phyloP scores from a whole-genome alignment of 2,113 vertebrate species.

The Atlantisia rogersi region DNA sequence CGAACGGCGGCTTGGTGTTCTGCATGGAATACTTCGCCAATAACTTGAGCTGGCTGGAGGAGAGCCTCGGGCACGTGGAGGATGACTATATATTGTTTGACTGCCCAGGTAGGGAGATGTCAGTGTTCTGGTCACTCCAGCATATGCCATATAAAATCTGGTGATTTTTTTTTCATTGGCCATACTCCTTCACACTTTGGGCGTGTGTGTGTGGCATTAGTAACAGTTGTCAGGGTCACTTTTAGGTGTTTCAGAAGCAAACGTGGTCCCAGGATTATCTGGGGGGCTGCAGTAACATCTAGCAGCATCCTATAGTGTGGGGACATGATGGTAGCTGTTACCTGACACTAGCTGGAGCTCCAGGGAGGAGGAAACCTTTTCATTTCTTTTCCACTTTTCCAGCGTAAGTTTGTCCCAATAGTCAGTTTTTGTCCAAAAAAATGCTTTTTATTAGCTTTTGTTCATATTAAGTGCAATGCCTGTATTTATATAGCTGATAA shows the following conservation, averaged over 20 bases:
- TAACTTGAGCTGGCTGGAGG: conserved; percentile 95
- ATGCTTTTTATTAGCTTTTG: neutral
- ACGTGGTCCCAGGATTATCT: neutral
- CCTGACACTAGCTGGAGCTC: neutral
- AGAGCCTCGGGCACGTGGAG: conserved; percentile 90
- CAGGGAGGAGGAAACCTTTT: rapidly evolving
- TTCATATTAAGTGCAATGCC: neutral
- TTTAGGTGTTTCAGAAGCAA: neutral
- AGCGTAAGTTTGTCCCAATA: neutral
- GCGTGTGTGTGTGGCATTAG: too few species aligned
- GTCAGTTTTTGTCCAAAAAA: neutral
- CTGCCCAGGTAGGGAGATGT: conserved; percentile 85
- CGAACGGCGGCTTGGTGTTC: conserved; percentile 94
- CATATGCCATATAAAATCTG: rapidly evolving
- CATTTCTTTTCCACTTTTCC: neutral
- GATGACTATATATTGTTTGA: conserved; percentile 97
- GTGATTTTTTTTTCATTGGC: neutral
- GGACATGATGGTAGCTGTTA: neutral
- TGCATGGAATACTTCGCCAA: conserved; percentile 98
- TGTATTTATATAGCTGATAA: rapidly evolving
- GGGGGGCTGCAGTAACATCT: neutral
- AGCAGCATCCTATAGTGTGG: neutral
- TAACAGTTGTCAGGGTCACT: neutral
- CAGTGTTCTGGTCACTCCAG: rapidly evolving
- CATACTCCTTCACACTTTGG: neutral